These are phyloP conservation scores for Rhopalosiphum padi DNA, from an alignment of 1,140 invertebrate species.

Conservation along the genomic window DNA sequence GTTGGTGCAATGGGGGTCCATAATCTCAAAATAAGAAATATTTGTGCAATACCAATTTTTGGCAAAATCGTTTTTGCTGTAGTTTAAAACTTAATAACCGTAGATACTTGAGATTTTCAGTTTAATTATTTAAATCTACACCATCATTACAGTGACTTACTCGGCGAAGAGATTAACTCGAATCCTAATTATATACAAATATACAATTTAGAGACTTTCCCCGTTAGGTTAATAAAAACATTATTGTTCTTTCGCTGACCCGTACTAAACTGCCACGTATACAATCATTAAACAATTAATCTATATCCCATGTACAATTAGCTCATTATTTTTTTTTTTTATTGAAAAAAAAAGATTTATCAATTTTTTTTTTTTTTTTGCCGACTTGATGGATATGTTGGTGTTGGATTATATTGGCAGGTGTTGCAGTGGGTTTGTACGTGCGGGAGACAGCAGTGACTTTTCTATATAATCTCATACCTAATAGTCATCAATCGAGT, in stretches of 20 bases:
- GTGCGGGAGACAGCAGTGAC: background rate
- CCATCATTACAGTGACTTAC: background rate
- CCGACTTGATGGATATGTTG: background rate
- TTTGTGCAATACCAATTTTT: too few species aligned
- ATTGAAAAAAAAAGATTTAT: background rate
- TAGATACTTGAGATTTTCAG: background rate
- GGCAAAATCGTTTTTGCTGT: too few species aligned
- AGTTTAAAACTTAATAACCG: too few species aligned
- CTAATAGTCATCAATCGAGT: slow-evolving; percentile 19
- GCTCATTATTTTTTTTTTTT: background rate
- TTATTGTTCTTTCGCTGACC: background rate
- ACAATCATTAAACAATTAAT: background rate
- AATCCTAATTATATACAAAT: too few species aligned
- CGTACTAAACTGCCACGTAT: background rate
- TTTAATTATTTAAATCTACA: background rate
- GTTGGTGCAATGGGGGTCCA: background rate
- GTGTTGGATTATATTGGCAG: background rate
- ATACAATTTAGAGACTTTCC: background rate
- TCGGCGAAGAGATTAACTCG: background rate
- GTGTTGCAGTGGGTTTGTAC: background rate
- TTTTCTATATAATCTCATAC: background rate
- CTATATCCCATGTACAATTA: background rate
- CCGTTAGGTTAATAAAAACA: too few species aligned
- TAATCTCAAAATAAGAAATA: too few species aligned
- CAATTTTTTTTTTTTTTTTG: background rate